Base-by-base conservation (phyloP, 2,797 vertebrate genomes). In the Rachycentron canadum region DNA sequence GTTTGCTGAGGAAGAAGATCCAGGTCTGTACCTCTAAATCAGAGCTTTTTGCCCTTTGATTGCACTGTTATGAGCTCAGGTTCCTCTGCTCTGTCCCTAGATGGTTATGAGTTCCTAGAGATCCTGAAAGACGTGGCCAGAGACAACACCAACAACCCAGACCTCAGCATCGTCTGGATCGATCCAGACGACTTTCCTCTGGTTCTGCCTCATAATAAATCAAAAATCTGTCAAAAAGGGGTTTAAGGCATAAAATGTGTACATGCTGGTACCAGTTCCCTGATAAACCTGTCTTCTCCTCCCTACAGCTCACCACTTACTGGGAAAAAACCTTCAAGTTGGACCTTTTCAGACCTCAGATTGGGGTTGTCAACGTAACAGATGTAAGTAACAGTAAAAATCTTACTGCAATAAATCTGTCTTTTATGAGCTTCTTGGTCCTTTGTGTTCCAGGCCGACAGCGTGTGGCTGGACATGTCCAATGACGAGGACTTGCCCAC, bases 261-360 rank as follows among this genome's bases (percentile, higher is more conserved):
- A 21, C 34, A 40, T 13, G 43, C 12, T 7, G 17, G 13, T 45
- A n/a, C 45, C 2, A 12, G 14, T 16, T 67, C 17, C 23, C 25
- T 53, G 49, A 13, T 0, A 14, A 13, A 23, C 36, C 13, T 74
- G 13, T 88, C 58, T 86, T 21, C 0, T 79, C 79, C 0, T 79
- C 79, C 36, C 79, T 84, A 32, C 93, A 99, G 98, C 92, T 99
- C 63, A 96, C 97, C 76, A 96, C 97, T 17, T 99, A 99, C 76
- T 99, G 98, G 98, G 98, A 99, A 73, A 98, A 96, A 91, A 99
- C 96, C 66, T 99, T 99, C 94, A 98, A 97, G 85, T 90, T 99
- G 60, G 96, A 99, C 89, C 93, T 99, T 34, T 98, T 96, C 79
- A 95, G 94, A 81, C 98, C 98, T 45, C 98, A 99, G 93, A 99